Conservation (phyloP, 2,113 vertebrate species). For the Fukomys damarensis region DNA sequence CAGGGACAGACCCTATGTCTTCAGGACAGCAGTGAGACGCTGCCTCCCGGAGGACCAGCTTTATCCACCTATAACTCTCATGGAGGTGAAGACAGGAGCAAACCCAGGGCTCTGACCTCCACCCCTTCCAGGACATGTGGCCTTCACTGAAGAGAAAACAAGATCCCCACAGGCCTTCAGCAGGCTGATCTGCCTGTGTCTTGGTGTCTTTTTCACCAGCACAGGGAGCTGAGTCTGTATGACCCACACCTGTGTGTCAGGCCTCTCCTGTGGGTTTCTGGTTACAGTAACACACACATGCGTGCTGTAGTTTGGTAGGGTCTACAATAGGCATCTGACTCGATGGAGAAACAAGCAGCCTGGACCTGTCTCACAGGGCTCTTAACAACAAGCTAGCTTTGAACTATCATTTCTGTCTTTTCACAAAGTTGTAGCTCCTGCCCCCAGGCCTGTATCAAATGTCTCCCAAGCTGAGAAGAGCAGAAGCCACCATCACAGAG, state of each 20-base stretch:
- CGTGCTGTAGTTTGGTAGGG: fast-evolving
- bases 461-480: background rate
- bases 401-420: background rate
- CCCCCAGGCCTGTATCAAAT: background rate
- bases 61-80: background rate
- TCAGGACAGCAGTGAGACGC: background rate
- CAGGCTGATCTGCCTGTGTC: too few relatives aligned
- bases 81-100: background rate
- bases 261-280: fast-evolving
- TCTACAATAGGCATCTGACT: background rate
- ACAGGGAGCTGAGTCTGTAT: fast-evolving
- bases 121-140: fast-evolving
- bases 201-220: background rate
- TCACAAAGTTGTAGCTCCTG: background rate
- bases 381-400: background rate
- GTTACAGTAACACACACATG: fast-evolving
- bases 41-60: fast-evolving
- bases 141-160: fast-evolving
- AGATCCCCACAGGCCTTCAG: fast-evolving
- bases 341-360: background rate
- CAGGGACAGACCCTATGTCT: fast-evolving
- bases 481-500: background rate
- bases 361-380: fast-evolving
- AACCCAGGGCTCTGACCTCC: fast-evolving
- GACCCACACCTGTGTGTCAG: fast-evolving